Evolutionary conservation across 2,797 vertebrate genomes (phyloP).

Genomic region (Peromyscus melanophrys): DNA sequence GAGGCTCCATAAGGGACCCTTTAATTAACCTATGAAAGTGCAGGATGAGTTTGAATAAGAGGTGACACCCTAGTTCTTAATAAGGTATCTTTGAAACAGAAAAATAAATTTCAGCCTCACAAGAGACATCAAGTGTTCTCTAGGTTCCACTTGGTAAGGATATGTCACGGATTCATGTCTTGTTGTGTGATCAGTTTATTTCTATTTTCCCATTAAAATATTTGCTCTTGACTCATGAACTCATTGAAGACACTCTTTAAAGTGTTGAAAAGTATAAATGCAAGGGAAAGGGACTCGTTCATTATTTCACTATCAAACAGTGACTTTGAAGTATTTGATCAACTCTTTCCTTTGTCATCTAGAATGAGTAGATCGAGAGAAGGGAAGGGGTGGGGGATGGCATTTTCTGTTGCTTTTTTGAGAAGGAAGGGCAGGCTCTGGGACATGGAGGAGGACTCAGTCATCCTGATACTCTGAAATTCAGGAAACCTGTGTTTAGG

Average conservation of each 20-base stretch:
- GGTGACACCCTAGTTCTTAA: neutral
- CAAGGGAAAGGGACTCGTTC: neutral
- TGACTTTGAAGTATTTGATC: neutral
- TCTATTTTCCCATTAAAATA: slow-evolving; percentile 65
- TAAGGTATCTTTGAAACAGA: neutral
- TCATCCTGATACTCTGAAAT: neutral
- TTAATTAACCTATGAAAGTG: neutral
- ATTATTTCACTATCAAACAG: neutral
- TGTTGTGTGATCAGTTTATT: neutral
- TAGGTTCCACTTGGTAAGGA: neutral
- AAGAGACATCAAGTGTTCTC: neutral
- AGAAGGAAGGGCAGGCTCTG: neutral
- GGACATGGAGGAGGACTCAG: neutral
- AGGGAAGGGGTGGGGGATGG: neutral
- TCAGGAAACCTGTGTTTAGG: neutral
- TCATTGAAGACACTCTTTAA: neutral
- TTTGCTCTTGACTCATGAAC: slow-evolving; percentile 12
- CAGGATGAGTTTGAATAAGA: slow-evolving; percentile 59
- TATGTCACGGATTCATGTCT: neutral
- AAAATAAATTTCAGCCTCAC: neutral
- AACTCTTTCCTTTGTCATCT: neutral
- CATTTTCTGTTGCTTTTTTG: neutral
- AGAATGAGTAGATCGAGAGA: neutral
- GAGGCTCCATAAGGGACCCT: neutral
- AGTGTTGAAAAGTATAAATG: neutral